Evolutionary conservation across 2,113 vertebrate genomes (phyloP).

Genomic region (Planiliza haematocheilus): DNA sequence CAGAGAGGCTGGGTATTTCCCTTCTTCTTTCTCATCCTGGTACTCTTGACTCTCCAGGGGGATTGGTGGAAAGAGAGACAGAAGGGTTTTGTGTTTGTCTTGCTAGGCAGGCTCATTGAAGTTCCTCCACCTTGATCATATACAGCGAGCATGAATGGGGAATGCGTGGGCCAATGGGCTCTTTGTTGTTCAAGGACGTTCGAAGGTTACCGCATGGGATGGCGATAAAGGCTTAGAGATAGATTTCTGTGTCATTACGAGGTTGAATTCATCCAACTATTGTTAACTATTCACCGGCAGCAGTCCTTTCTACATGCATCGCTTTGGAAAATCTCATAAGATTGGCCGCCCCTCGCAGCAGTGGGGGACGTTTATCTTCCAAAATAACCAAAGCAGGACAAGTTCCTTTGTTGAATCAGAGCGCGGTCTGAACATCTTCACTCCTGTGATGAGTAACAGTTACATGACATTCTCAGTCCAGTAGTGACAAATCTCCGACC

Average conservation of each 20-base stretch:
- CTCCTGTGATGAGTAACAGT: conserved; percentile 63
- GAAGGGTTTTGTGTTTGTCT: conserved; percentile 55
- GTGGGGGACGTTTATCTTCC: not conserved
- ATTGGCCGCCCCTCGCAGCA: conserved; percentile 13
- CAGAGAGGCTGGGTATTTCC: conserved; percentile 53
- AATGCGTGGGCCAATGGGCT: conserved; percentile 58
- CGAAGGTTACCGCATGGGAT: conserved; percentile 64
- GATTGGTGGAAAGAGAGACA: conserved; percentile 57
- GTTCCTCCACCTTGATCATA: conserved; percentile 73
- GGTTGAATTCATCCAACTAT: conserved; percentile 21
- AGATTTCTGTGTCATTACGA: conserved; percentile 45
- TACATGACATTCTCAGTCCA: conserved; percentile 63
- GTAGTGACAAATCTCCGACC: conserved; percentile 57
- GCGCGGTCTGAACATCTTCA: conserved; percentile 37
- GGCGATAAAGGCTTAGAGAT: conserved; percentile 48
- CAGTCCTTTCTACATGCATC: not conserved
- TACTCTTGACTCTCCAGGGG: conserved; percentile 60
- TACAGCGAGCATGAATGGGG: conserved; percentile 70
- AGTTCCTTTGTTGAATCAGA: conserved; percentile 31
- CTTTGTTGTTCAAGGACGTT: conserved; percentile 76
- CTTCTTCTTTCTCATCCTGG: conserved; percentile 44
- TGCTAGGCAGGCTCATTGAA: conserved; percentile 62
- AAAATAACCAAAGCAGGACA: not conserved
- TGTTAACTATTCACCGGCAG: conserved; percentile 26
- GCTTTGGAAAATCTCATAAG: not conserved